Conservation (phyloP, 1,140 invertebrate species). For the Diorhabda carinulata region DNA sequence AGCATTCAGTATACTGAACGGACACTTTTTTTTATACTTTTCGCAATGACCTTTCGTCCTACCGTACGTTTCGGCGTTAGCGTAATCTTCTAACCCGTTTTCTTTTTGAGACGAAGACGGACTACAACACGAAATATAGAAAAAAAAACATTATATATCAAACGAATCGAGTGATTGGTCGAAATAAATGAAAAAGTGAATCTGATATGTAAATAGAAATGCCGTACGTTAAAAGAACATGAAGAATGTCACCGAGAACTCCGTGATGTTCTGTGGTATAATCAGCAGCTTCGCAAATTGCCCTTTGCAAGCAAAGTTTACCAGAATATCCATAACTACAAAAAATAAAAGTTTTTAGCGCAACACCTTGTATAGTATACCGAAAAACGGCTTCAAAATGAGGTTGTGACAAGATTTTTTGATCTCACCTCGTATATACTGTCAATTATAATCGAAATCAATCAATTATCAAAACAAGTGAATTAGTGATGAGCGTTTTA, state of each 20-base stretch:
- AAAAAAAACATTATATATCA: too few relatives aligned
- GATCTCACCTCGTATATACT: too few relatives aligned
- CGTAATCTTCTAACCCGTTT: slow-evolving; percentile 44
- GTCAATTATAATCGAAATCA: too few relatives aligned
- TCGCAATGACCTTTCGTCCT: slow-evolving; percentile 42
- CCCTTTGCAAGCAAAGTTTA: slow-evolving; percentile 48
- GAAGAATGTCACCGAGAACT: slow-evolving; percentile 51
- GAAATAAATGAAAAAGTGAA: too few relatives aligned
- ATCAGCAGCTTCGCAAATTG: slow-evolving; percentile 51
- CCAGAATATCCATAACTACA: slow-evolving; percentile 51
- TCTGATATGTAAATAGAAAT: too few relatives aligned
- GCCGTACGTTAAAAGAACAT: slow-evolving; percentile 53
- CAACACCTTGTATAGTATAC: too few relatives aligned
- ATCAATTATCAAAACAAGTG: too few relatives aligned
- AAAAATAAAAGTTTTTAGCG: too few relatives aligned
- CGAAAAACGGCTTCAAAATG: too few relatives aligned
- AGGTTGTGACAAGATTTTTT: too few relatives aligned
- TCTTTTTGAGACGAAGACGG: slow-evolving; percentile 49
- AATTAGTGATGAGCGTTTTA: too few relatives aligned
- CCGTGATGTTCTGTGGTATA: slow-evolving; percentile 50
- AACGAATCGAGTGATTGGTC: too few relatives aligned
- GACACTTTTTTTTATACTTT: slow-evolving; percentile 43
- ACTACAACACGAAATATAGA: slow-evolving; percentile 40
- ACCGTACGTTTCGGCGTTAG: slow-evolving; percentile 44
- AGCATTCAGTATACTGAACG: slow-evolving; percentile 47